Conservation (phyloP, 23 tunicate genomes). For the Styela clava region DNA sequence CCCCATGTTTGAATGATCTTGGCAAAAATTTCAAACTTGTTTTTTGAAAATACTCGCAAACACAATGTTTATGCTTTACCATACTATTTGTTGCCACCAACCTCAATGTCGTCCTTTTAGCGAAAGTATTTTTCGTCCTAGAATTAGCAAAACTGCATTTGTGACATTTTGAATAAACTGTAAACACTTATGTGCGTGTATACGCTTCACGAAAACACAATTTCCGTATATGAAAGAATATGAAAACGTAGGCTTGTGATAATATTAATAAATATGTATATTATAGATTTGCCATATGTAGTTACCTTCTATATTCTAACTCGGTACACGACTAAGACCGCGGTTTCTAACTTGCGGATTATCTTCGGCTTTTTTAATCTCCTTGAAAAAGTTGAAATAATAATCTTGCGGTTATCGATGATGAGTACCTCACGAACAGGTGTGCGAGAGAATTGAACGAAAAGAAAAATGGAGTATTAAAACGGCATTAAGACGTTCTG, state of each 20-base stretch:
- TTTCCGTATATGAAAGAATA: too few species aligned
- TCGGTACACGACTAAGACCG: too few species aligned
- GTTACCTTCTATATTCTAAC: too few species aligned
- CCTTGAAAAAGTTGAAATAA: too few species aligned
- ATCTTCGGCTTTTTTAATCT: neutral
- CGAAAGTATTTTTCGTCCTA: neutral
- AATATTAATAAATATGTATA: too few species aligned
- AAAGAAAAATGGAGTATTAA: neutral
- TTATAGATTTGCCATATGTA: too few species aligned
- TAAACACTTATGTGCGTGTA: neutral
- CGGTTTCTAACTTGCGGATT: too few species aligned
- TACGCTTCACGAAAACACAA: too few species aligned
- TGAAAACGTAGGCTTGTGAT: too few species aligned
- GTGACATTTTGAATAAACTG: neutral
- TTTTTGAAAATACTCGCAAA: neutral
- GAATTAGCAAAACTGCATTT: neutral
- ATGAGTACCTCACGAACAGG: neutral
- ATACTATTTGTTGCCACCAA: neutral
- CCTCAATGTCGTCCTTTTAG: neutral
- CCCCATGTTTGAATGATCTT: neutral
- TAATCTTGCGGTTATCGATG: neutral
- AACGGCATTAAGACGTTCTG: too few species aligned
- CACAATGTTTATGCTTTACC: neutral
- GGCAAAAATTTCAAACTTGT: neutral
- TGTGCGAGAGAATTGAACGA: neutral